Evolutionary conservation across 2,797 vertebrate genomes (phyloP).

Genomic region (Diglossa cyanea): DNA sequence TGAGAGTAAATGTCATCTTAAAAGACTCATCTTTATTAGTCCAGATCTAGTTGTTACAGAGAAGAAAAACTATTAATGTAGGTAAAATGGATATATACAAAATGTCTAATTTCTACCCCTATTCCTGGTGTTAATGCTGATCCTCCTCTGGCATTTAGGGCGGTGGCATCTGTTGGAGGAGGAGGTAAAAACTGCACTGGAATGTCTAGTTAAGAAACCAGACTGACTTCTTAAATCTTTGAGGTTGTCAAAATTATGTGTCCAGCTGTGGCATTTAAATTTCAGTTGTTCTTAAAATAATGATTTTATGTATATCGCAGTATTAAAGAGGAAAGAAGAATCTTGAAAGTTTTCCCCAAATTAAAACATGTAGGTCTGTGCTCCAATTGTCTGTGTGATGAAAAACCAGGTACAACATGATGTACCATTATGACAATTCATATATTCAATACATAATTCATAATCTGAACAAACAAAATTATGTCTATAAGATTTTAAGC

Average conservation of each 20-base stretch:
- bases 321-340: not conserved
- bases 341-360: not conserved
- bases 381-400: not conserved
- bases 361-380: not conserved
- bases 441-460: not conserved
- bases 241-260: not conserved
- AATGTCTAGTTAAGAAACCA: not conserved
- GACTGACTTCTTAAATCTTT: not conserved
- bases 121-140: not conserved
- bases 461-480: not conserved
- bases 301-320: not conserved
- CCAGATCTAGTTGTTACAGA: not conserved
- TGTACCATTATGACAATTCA: not conserved
- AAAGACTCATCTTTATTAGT: not conserved
- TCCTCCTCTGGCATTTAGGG: not conserved
- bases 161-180: not conserved
- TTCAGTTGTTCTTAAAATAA: not conserved
- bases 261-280: not conserved
- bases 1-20: not conserved
- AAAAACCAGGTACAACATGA: not conserved
- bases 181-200: not conserved
- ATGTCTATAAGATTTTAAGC: not conserved
- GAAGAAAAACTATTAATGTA: not conserved
- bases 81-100: not conserved
- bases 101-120: not conserved